phyloP scores from a whole-genome alignment of 2,888 invertebrate species.

The Operophtera brumata region DNA sequence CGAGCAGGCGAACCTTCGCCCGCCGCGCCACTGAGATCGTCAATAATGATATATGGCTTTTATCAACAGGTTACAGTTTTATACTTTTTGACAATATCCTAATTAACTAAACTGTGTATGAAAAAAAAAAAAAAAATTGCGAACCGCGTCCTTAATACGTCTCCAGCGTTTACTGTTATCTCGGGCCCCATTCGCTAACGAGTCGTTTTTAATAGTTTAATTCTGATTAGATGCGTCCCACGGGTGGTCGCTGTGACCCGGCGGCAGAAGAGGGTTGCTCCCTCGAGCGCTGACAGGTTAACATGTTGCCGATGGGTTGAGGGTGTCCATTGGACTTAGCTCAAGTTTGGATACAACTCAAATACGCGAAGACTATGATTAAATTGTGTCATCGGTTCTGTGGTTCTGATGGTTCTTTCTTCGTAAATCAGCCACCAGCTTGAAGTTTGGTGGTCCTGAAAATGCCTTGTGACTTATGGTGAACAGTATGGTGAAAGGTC shows the following conservation, averaged over 20 bases:
- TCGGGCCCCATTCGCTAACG: slow-evolving; percentile 61
- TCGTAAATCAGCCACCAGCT: no score
- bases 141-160: slow-evolving; percentile 10
- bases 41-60: no score
- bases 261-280: slow-evolving; percentile 44
- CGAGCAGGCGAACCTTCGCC: no score
- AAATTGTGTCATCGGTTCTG: no score
- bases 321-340: slow-evolving; percentile 51
- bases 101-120: no score
- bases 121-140: no score
- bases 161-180: slow-evolving; percentile 51
- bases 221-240: slow-evolving; percentile 75
- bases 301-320: slow-evolving; percentile 36
- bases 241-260: slow-evolving; percentile 59
- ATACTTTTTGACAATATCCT: background rate
- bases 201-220: slow-evolving; percentile 71
- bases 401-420: no score
- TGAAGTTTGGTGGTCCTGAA: no score
- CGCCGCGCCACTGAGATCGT: no score
- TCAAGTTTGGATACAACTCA: slow-evolving; percentile 12
- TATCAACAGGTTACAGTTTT: background rate
- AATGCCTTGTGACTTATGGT: no score
- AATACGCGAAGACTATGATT: no score
- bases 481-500: no score
- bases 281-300: slow-evolving; percentile 58